These are phyloP conservation scores for Lasioglossum pauxillum DNA, from an alignment of 2,888 invertebrate genomes.

Conservation along the genomic window DNA sequence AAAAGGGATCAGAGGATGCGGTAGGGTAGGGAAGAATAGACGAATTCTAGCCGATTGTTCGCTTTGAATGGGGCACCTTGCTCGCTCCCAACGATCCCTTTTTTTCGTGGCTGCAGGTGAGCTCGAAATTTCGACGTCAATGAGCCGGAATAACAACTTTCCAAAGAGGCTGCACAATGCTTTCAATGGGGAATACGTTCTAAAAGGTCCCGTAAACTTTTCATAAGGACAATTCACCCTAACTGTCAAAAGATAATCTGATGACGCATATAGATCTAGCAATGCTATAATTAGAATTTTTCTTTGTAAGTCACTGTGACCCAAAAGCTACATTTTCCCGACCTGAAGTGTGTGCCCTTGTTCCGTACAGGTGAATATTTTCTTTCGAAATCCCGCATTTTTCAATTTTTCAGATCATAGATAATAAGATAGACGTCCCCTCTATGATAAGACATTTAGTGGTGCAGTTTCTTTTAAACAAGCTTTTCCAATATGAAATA, in stretches of 20 bases:
- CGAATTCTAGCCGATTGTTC: slow-evolving; percentile 58
- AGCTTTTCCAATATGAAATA: no score
- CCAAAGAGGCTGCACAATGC: slow-evolving; percentile 50
- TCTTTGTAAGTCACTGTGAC: slow-evolving; percentile 14
- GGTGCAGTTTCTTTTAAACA: no score
- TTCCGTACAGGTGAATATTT: slow-evolving; percentile 33
- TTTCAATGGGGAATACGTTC: slow-evolving; percentile 14
- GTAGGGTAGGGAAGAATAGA: slow-evolving; percentile 38
- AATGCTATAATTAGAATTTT: slow-evolving; percentile 19
- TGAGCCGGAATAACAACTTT: slow-evolving; percentile 60
- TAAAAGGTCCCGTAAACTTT: slow-evolving; percentile 49
- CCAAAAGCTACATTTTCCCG: slow-evolving; percentile 1
- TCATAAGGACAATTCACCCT: slow-evolving; percentile 43
- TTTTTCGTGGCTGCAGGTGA: slow-evolving; percentile 47
- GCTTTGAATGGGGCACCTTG: slow-evolving; percentile 55
- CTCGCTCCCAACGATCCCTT: slow-evolving; percentile 29
- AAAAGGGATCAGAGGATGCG: slow-evolving; percentile 22
- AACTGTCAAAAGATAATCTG: slow-evolving; percentile 50
- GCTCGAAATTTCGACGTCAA: slow-evolving; percentile 56
- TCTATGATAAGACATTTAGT: no score
- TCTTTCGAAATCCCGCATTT: neutral
- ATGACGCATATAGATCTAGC: slow-evolving; percentile 35
- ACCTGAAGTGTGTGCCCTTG: slow-evolving; percentile 2
- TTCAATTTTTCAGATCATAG: neutral
- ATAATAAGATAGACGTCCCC: neutral